Conservation (phyloP, 2,797 vertebrate species). For the Lepus oiostolus region DNA sequence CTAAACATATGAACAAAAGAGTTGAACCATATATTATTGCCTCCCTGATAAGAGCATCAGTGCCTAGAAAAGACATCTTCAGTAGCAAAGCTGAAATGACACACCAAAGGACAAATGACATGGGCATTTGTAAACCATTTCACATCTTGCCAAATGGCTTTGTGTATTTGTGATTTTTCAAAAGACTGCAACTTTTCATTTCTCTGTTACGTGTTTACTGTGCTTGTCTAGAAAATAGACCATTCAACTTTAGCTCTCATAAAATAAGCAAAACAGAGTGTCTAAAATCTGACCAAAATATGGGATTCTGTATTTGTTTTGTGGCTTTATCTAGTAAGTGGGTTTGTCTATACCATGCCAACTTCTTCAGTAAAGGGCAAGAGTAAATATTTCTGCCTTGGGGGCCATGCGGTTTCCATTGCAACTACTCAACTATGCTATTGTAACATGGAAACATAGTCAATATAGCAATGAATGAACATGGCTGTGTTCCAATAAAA, state of each 20-base stretch:
- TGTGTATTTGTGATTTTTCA: constrained; percentile 9
- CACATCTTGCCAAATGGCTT: constrained; percentile 1
- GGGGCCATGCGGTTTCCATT: background rate
- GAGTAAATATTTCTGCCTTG: constrained; percentile 54
- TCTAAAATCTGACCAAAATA: constrained; percentile 42
- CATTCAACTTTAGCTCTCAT: constrained; percentile 19
- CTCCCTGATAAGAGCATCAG: background rate
- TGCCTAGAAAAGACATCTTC: constrained; percentile 23
- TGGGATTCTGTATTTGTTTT: background rate
- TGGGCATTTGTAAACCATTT: background rate
- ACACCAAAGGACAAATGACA: background rate
- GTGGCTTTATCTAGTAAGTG: background rate
- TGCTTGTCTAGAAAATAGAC: constrained; percentile 37
- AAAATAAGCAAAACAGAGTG: constrained; percentile 37
- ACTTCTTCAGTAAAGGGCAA: background rate
- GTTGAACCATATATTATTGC: background rate
- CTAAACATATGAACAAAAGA: constrained; percentile 5
- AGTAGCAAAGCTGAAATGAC: constrained; percentile 6
- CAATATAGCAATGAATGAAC: background rate
- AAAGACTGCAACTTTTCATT: background rate
- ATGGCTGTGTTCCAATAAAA: constrained; percentile 38
- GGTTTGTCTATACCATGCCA: background rate
- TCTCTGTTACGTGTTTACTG: background rate
- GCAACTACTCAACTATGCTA: background rate
- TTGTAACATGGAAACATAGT: background rate